Conservation (phyloP, 2,888 invertebrate genomes). For the Leptinotarsa rubiginosa region DNA sequence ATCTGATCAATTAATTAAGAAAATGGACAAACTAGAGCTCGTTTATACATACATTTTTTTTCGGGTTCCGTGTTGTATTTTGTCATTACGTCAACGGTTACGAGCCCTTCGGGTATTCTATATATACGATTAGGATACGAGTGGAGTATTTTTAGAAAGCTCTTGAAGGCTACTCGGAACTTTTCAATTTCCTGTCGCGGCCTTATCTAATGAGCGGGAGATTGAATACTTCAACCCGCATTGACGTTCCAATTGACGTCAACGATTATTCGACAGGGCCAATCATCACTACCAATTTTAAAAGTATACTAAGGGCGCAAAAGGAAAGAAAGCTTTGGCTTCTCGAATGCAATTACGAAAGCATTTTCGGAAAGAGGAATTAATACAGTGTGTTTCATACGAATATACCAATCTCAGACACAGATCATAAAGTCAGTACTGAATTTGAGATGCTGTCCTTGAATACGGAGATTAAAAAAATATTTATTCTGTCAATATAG, state of each 20-base stretch:
- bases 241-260: background rate
- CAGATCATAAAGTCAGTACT: no score
- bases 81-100: background rate
- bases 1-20: background rate
- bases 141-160: background rate
- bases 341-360: no score
- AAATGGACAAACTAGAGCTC: background rate
- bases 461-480: no score
- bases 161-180: conserved; percentile 13
- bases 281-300: no score
- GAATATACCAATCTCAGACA: no score
- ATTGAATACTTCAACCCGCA: background rate
- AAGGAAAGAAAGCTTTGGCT: no score
- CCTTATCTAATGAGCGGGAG: background rate
- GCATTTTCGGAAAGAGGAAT: no score
- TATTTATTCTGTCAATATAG: no score
- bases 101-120: conserved; percentile 9
- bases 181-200: conserved; percentile 15
- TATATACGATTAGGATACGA: conserved; percentile 8
- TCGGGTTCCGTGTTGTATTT: background rate
- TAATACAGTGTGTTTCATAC: no score
- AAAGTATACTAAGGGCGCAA: no score
- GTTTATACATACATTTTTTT: background rate
- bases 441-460: no score
- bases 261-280: no score